phyloP scores from a whole-genome alignment of 2,797 vertebrate genomes.

The Arctocebus calabarensis region DNA sequence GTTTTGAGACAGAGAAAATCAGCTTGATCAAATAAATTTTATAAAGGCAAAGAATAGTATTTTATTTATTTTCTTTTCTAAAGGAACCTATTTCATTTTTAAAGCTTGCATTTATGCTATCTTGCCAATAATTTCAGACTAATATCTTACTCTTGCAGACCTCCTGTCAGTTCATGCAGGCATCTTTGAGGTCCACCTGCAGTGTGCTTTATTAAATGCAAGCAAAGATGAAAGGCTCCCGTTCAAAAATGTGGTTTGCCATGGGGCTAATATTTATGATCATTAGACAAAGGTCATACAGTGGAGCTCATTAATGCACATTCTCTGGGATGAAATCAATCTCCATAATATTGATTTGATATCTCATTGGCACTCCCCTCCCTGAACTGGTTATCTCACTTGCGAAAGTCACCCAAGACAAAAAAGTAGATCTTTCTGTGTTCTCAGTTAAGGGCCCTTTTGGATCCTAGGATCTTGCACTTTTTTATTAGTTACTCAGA shows the following conservation, averaged over 20 bases:
- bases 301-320: slow-evolving; percentile 93
- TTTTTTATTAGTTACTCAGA: slow-evolving; percentile 78
- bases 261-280: slow-evolving; percentile 86
- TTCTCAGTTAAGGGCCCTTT: slow-evolving; percentile 70
- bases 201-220: slow-evolving; percentile 88
- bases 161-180: slow-evolving; percentile 58
- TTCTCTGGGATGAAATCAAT: slow-evolving; percentile 94
- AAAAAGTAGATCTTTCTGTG: slow-evolving; percentile 52
- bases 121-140: not conserved
- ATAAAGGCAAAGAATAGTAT: not conserved
- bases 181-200: slow-evolving; percentile 80
- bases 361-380: slow-evolving; percentile 87
- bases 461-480: slow-evolving; percentile 62
- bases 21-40: slow-evolving; percentile 11
- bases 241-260: slow-evolving; percentile 82
- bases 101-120: not conserved
- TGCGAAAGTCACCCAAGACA: slow-evolving; percentile 83
- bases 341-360: slow-evolving; percentile 92
- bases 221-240: slow-evolving; percentile 81
- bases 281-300: slow-evolving; percentile 92
- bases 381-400: slow-evolving; percentile 85
- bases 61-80: not conserved
- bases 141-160: not conserved
- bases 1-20: not conserved
- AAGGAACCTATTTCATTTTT: not conserved